phyloP scores from a whole-genome alignment of 1,140 invertebrate species.

The Sesamia nonagrioides region DNA sequence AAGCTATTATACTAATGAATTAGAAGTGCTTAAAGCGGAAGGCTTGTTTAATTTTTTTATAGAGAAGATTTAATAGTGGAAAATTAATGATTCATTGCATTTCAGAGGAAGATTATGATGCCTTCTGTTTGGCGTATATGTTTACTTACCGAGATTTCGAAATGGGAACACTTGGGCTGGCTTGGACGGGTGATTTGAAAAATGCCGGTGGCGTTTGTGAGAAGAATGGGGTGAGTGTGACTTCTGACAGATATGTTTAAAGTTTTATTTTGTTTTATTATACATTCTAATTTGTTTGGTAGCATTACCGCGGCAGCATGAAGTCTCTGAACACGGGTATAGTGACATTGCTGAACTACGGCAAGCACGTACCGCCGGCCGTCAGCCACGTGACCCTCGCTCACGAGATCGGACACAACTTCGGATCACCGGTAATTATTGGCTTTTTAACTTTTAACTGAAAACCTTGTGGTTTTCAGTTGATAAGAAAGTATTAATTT shows the following conservation, averaged over 20 bases:
- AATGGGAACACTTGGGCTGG: slow-evolving; percentile 98
- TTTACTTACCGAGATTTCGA: slow-evolving; percentile 99
- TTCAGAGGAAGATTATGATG: slow-evolving; percentile 98
- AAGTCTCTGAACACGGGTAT: slow-evolving; percentile 99
- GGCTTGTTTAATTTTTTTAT: slow-evolving; percentile 27
- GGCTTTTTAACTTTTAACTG: not conserved
- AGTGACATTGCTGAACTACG: slow-evolving; percentile 99
- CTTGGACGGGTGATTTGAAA: slow-evolving; percentile 98
- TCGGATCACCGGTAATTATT: slow-evolving; percentile 93
- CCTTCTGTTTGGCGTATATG: slow-evolving; percentile 99
- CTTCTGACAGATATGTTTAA: not conserved
- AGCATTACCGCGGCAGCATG: slow-evolving; percentile 97
- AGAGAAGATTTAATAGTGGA: not conserved
- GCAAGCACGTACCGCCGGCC: slow-evolving; percentile 98
- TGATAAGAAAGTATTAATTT: not conserved
- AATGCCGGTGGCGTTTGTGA: slow-evolving; percentile 98
- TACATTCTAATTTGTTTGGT: slow-evolving; percentile 36
- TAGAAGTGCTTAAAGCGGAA: slow-evolving; percentile 39
- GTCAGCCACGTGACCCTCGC: slow-evolving; percentile 99
- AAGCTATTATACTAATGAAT: slow-evolving; percentile 52
- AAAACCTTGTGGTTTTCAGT: slow-evolving; percentile 2
- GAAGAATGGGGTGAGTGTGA: slow-evolving; percentile 93
- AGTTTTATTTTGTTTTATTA: not conserved
- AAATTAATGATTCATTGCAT: slow-evolving; percentile 28
- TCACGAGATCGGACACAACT: slow-evolving; percentile 99